phyloP scores from a whole-genome alignment of 2,113 vertebrate genomes.

The Platysternon megacephalum region DNA sequence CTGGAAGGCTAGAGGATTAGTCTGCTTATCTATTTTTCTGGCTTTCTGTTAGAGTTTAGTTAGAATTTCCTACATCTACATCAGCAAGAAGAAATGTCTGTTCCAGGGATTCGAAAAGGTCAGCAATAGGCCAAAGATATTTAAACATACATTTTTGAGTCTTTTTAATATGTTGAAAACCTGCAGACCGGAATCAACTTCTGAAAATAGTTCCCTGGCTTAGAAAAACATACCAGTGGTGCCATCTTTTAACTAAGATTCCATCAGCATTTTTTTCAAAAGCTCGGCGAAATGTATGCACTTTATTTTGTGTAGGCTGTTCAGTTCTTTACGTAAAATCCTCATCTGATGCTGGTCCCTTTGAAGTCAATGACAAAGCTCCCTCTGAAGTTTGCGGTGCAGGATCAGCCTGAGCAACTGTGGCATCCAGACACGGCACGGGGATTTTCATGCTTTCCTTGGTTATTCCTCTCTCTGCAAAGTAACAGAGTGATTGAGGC shows the following conservation, averaged over 20 bases:
- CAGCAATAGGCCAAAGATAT: constrained; percentile 52
- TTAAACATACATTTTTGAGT: constrained; percentile 51
- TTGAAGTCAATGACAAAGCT: neutral
- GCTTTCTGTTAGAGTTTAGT: constrained; percentile 58
- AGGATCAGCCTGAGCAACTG: neutral
- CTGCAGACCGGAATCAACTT: neutral
- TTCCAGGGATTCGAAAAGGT: neutral
- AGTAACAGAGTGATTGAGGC: constrained; percentile 19
- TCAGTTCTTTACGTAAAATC: constrained; percentile 2
- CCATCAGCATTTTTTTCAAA: neutral
- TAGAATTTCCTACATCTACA: constrained; percentile 70
- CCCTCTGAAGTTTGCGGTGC: fast-evolving
- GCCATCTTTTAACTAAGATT: constrained; percentile 21
- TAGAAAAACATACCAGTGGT: neutral
- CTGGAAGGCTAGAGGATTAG: constrained; percentile 54
- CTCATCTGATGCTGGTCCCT: neutral
- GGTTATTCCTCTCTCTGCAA: constrained; percentile 11
- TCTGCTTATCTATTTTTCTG: constrained; percentile 64
- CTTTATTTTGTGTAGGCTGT: neutral
- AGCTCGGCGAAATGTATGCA: neutral
- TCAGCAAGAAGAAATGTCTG: constrained; percentile 49
- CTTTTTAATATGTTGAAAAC: constrained; percentile 32
- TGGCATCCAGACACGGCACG: neutral
- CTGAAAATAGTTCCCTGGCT: constrained; percentile 29
- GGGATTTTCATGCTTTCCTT: constrained; percentile 12